Conservation (phyloP, 2,797 vertebrate genomes). For the Myripristis jacobus region DNA sequence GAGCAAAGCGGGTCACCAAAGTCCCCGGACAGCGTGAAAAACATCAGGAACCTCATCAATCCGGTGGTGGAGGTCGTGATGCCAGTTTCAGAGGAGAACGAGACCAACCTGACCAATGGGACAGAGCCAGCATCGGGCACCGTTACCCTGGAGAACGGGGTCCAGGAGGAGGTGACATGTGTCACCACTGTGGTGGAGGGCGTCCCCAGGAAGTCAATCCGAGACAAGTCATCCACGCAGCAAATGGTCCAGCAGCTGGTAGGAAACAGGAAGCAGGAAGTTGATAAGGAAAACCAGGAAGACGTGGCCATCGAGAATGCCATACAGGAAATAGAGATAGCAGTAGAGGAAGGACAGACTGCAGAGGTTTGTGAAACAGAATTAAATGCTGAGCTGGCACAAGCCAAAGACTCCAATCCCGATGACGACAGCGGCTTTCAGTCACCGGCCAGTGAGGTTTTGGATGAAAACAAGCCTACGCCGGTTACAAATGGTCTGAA, state of each 20-base stretch:
- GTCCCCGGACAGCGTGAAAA: constrained; percentile 80
- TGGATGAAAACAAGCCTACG: constrained; percentile 39
- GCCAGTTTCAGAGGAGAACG: neutral
- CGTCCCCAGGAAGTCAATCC: constrained; percentile 43
- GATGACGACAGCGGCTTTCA: constrained; percentile 68
- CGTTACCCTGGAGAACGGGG: constrained; percentile 64
- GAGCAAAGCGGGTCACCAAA: constrained; percentile 33
- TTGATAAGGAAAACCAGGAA: constrained; percentile 18
- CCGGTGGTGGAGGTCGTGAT: constrained; percentile 75
- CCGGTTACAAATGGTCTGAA: constrained; percentile 50
- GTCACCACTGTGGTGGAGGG: constrained; percentile 61
- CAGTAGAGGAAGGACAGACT: constrained; percentile 56
- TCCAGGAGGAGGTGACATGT: constrained; percentile 60
- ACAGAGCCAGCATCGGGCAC: constrained; percentile 52
- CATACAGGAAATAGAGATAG: constrained; percentile 66
- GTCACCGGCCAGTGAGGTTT: constrained; percentile 60
- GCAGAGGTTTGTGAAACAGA: constrained; percentile 36
- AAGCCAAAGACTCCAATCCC: constrained; percentile 47
- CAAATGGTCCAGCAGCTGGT: constrained; percentile 57
- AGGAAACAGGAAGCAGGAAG: constrained; percentile 45
- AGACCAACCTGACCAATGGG: constrained; percentile 62
- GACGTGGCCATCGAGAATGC: constrained; percentile 52
- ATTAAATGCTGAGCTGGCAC: constrained; percentile 40
- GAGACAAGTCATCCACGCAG: constrained; percentile 47
- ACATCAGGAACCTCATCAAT: constrained; percentile 85